Evolutionary conservation across 2,113 vertebrate genomes (phyloP).

Genomic region (Falcunculus frontatus): DNA sequence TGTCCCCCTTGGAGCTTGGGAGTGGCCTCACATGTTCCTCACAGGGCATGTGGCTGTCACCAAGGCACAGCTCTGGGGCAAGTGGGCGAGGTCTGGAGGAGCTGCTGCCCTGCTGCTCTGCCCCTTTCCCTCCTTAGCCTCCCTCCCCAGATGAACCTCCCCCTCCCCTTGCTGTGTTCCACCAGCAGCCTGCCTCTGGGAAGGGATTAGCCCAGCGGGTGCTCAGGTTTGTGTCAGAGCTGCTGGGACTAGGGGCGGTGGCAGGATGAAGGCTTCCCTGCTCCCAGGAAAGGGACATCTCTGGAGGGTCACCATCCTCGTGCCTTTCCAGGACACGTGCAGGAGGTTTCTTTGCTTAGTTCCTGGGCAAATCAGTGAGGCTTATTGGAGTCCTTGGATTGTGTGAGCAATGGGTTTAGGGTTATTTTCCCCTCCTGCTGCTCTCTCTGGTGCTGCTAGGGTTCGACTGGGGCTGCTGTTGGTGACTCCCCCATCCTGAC

Average conservation of each 20-base stretch:
- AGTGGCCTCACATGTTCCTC: accelerated
- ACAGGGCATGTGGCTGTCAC: accelerated
- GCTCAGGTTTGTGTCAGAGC: not conserved
- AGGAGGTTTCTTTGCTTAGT: not conserved
- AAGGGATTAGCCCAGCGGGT: accelerated
- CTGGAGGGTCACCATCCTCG: not conserved
- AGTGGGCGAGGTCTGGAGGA: not conserved
- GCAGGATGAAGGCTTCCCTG: not conserved
- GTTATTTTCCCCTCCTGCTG: not conserved
- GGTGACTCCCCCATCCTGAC: not conserved
- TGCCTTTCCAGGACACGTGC: not conserved
- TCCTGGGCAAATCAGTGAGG: not conserved
- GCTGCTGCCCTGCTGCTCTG: not conserved
- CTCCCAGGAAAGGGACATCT: not conserved
- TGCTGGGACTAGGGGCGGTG: not conserved
- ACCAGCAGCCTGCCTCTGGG: not conserved
- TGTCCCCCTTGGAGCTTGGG: not conserved
- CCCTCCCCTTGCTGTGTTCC: not conserved
- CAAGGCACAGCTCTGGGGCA: not conserved
- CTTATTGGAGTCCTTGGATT: not conserved
- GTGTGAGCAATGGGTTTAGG: not conserved
- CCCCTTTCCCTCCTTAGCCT: not conserved
- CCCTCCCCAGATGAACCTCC: not conserved
- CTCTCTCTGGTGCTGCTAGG: not conserved
- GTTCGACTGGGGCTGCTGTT: not conserved